Conservation (phyloP, 2,888 invertebrate genomes). For the Dioctria rufipes region DNA sequence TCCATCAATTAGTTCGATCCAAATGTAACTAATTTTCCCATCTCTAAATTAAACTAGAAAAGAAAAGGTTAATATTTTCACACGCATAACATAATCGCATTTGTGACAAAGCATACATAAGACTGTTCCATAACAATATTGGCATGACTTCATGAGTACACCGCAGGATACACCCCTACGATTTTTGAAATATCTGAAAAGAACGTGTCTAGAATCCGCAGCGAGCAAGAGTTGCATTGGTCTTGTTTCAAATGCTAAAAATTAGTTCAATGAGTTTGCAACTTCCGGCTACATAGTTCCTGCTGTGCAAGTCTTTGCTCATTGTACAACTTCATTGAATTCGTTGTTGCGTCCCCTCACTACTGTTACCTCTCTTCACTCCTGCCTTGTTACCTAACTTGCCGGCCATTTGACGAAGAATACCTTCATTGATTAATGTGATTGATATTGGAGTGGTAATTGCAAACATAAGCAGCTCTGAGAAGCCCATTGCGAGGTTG, state of each 20-base stretch:
- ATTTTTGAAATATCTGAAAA: neutral
- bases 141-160: neutral
- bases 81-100: too few relatives aligned
- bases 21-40: too few relatives aligned
- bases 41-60: too few relatives aligned
- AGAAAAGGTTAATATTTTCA: too few relatives aligned
- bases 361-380: neutral
- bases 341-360: neutral
- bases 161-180: conserved; percentile 36
- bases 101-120: too few relatives aligned
- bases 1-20: too few relatives aligned
- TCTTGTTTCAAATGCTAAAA: conserved; percentile 35
- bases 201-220: neutral
- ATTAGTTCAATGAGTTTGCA: conserved; percentile 57
- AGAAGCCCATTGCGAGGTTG: neutral
- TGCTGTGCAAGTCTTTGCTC: conserved; percentile 32
- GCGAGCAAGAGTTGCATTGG: neutral
- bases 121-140: too few relatives aligned
- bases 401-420: conserved; percentile 3
- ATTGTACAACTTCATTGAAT: conserved; percentile 17
- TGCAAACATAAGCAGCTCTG: conserved; percentile 36
- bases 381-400: neutral
- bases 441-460: conserved; percentile 48
- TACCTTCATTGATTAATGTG: conserved; percentile 43
- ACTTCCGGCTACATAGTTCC: conserved; percentile 57